Base-by-base conservation (phyloP, 1,140 invertebrate genomes). In the Heliconius congener region DNA sequence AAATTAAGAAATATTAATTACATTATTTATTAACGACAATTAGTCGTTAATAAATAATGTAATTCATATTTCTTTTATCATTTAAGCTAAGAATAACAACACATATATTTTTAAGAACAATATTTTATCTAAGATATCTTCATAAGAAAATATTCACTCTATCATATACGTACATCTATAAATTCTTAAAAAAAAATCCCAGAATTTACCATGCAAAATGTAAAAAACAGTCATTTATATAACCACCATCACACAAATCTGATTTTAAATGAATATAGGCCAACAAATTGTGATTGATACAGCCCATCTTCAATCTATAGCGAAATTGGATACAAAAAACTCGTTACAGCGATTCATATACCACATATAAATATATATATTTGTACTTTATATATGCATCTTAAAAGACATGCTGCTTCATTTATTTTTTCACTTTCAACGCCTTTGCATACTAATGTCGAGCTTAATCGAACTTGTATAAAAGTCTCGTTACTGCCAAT, bases 361-460 rank as follows among this genome's bases (percentile, higher is more conserved):
- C 8, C 18, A 39, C 18, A 42, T n/a, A 37, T 39, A 39, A 16
- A 16, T 71, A 23, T 34, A 71, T 37, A 77, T 11, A n/a, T 1
- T 23, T 55, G 5, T 8, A 71, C 11, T 30, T 34, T 30, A 16
- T 66, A n/a, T 13, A 19, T 60, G 55, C 16, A 42, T 23, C 66
- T 27, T 0, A 27, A 70, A 73, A 78, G 79, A 78, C 80, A 77
- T 85, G 78, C 77, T 82, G 81, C 30, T 34, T 77, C n/a, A 27
- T 80, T 78, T 76, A 86, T 91, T 86, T 83, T 79, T 86, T 87
- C 82, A 79, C 84, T 84, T 82, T 83, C 79, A 87, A 83, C 82
- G 86, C 82, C 83, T 88, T 87, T 88, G 88, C 87, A 90, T 90
- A 88, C 87, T 89, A 88, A 90, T 89, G n/a, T 60, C n/a, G 55